phyloP scores from a whole-genome alignment of 2,113 vertebrate species.

The Psittacula cyanocephala region DNA sequence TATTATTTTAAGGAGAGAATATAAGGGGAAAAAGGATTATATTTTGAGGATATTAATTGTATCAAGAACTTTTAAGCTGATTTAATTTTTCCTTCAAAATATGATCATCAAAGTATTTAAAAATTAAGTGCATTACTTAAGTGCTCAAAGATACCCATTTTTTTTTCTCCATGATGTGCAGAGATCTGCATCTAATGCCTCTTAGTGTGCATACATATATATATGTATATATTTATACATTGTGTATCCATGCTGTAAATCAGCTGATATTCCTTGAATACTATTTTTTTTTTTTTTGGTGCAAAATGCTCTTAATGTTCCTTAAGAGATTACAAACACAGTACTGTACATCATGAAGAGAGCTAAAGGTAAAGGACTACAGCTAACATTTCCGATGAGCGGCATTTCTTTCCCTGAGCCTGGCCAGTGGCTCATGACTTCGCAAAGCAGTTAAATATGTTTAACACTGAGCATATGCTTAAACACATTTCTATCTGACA shows the following conservation, averaged over 20 bases:
- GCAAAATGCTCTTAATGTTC: not conserved
- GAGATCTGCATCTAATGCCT: not conserved
- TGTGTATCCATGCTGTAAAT: accelerated
- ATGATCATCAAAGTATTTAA: not conserved
- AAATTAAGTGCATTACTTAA: not conserved
- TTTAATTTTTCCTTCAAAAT: conserved; percentile 17
- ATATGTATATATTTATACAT: accelerated
- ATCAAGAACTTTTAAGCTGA: not conserved
- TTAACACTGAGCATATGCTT: not conserved
- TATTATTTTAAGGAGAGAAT: no score
- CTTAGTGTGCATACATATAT: accelerated
- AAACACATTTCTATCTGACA: not conserved
- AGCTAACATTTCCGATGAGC: not conserved
- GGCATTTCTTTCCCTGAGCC: not conserved
- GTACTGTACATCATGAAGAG: not conserved
- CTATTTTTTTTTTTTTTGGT: not conserved
- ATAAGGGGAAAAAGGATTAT: not conserved
- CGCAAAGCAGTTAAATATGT: accelerated
- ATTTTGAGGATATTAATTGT: not conserved
- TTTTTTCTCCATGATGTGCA: not conserved
- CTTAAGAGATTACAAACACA: not conserved
- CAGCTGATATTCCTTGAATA: not conserved
- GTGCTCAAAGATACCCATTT: not conserved
- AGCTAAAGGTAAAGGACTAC: not conserved
- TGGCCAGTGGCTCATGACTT: accelerated